A percentile compares a stretch with the other conserved stretches of the same genome.
Conservation (phyloP, 2,113 vertebrate species). For the Chamaetylas fuelleborni region DNA sequence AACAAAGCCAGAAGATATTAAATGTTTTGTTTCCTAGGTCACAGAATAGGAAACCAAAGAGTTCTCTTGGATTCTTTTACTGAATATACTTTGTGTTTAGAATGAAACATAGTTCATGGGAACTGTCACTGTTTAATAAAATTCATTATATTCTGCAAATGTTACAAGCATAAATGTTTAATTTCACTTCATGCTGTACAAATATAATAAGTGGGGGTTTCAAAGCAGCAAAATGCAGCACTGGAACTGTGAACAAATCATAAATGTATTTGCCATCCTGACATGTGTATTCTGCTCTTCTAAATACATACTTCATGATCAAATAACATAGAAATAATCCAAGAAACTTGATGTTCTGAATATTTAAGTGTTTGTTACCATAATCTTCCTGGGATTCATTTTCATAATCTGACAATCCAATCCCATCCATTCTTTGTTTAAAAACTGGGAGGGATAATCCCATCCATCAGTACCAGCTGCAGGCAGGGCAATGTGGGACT, state of each 20-base stretch:
- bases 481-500: accelerated
- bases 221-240: background rate
- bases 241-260: background rate
- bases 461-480: background rate
- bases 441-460: background rate
- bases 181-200: background rate
- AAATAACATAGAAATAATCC: background rate
- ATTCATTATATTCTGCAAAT: background rate
- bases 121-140: background rate
- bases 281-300: background rate
- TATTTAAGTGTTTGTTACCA: background rate
- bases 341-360: background rate
- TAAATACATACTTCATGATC: background rate
- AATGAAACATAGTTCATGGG: background rate
- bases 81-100: background rate
- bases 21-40: background rate
- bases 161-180: background rate
- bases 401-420: background rate
- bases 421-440: background rate
- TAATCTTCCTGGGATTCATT: background rate
- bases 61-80: background rate
- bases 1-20: background rate
- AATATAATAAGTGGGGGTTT: background rate
- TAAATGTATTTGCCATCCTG: background rate
- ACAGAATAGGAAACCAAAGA: background rate